Conservation (phyloP, 2,888 invertebrate genomes). For the Phengaris arion region DNA sequence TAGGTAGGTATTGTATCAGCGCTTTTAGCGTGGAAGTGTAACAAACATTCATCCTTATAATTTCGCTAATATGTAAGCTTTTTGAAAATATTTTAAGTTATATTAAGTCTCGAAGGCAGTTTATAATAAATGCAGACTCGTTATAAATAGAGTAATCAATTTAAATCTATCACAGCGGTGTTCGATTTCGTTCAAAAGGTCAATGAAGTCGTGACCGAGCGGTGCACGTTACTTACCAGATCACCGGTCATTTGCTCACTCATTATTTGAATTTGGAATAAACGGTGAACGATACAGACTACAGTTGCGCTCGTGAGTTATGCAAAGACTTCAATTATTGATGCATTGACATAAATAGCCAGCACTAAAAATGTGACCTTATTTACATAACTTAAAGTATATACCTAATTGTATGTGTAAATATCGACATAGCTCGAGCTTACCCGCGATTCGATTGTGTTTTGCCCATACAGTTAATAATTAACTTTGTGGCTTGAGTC, state of each 20-base stretch:
- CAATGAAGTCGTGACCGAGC: conserved; percentile 5
- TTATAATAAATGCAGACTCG: background rate
- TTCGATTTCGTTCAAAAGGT: conserved; percentile 16
- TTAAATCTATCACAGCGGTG: background rate
- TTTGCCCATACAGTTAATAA: too few relatives aligned
- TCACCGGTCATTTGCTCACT: background rate
- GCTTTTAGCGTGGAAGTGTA: too few relatives aligned
- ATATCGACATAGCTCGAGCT: too few relatives aligned
- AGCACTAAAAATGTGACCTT: too few relatives aligned
- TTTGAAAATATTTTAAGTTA: too few relatives aligned
- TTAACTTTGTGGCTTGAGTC: too few relatives aligned
- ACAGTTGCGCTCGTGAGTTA: background rate
- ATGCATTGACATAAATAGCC: background rate
- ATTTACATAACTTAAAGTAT: too few relatives aligned
- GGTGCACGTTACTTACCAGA: background rate
- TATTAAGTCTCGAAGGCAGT: background rate
- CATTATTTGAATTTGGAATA: background rate
- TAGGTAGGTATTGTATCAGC: too few relatives aligned
- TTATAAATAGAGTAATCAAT: conserved; percentile 17
- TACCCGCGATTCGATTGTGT: too few relatives aligned
- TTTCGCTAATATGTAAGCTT: too few relatives aligned
- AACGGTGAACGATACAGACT: background rate
- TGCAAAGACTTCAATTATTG: background rate
- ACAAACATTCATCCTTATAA: too few relatives aligned
- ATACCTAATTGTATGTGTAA: too few relatives aligned